phyloP scores from a whole-genome alignment of 2,113 vertebrate genomes.

The Vanacampus margaritifer region DNA sequence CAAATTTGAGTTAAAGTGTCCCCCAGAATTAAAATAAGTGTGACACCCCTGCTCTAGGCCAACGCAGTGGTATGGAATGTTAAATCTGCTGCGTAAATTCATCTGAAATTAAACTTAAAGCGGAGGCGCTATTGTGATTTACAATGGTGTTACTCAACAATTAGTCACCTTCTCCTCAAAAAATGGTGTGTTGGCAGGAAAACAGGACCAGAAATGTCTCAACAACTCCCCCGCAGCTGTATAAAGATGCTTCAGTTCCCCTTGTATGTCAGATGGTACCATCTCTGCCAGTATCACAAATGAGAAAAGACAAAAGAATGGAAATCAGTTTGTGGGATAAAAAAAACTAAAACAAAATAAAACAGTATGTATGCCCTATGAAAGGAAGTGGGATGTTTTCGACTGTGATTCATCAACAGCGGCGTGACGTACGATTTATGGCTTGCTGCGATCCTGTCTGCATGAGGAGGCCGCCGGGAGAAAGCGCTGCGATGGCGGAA shows the following conservation, averaged over 20 bases:
- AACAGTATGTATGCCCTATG: no score
- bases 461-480: conserved; percentile 95
- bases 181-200: conserved; percentile 94
- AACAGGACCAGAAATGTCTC: conserved; percentile 98
- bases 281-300: conserved; percentile 77
- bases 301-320: background rate
- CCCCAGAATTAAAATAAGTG: no score
- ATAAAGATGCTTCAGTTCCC: conserved; percentile 93
- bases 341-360: background rate
- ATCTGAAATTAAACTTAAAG: no score
- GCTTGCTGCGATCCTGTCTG: conserved; percentile 88
- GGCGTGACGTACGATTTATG: conserved; percentile 84
- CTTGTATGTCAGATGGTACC: conserved; percentile 90
- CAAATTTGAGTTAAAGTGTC: no score
- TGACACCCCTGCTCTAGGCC: no score
- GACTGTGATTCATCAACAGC: background rate
- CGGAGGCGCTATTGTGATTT: background rate
- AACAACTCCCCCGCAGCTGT: conserved; percentile 89
- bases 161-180: conserved; percentile 91
- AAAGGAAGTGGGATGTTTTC: background rate
- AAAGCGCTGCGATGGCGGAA: conserved; percentile 87
- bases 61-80: no score
- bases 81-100: no score
- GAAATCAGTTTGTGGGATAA: background rate
- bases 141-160: background rate